A percentile compares a stretch with the other conserved stretches of the same genome.
phyloP scores from a whole-genome alignment of 35 echinoderm and acorn worm species.

The Diadema setosum region DNA sequence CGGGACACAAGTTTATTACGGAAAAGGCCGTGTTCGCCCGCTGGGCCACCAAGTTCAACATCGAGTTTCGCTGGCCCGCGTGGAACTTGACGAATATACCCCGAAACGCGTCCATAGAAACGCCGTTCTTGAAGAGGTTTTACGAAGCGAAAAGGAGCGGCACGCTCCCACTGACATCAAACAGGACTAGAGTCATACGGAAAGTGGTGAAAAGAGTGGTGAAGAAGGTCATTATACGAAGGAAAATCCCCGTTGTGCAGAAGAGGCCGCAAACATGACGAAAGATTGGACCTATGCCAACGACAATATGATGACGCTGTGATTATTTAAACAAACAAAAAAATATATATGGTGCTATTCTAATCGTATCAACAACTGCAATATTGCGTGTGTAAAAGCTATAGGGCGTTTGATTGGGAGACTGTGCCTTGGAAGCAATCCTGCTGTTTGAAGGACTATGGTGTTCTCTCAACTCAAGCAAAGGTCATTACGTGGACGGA shows the following conservation, averaged over 20 bases:
- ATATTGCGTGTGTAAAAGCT: too few relatives aligned
- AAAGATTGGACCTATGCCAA: too few relatives aligned
- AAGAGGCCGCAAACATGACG: constrained; percentile 14
- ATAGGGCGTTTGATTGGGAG: too few relatives aligned
- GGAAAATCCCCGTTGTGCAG: constrained; percentile 41
- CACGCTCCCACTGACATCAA: neutral
- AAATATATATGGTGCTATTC: too few relatives aligned
- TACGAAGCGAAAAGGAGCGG: constrained; percentile 38
- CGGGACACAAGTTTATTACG: constrained; percentile 88
- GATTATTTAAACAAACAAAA: too few relatives aligned
- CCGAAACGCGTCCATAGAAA: constrained; percentile 3
- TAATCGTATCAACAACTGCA: too few relatives aligned
- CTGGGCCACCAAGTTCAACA: constrained; percentile 79
- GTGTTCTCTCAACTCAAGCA: too few relatives aligned
- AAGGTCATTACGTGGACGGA: too few relatives aligned
- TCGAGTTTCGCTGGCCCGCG: constrained; percentile 66
- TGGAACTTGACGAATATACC: constrained; percentile 17
- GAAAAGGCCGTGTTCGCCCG: constrained; percentile 93
- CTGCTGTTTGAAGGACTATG: too few relatives aligned
- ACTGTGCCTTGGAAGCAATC: too few relatives aligned
- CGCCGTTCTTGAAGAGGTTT: constrained; percentile 47
- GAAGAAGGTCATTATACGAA: constrained; percentile 11
- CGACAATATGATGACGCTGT: too few relatives aligned
- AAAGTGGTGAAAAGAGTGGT: constrained; percentile 29
- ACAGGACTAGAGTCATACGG: neutral